phyloP scores from a whole-genome alignment of 2,113 vertebrate genomes.

The Sprattus sprattus region DNA sequence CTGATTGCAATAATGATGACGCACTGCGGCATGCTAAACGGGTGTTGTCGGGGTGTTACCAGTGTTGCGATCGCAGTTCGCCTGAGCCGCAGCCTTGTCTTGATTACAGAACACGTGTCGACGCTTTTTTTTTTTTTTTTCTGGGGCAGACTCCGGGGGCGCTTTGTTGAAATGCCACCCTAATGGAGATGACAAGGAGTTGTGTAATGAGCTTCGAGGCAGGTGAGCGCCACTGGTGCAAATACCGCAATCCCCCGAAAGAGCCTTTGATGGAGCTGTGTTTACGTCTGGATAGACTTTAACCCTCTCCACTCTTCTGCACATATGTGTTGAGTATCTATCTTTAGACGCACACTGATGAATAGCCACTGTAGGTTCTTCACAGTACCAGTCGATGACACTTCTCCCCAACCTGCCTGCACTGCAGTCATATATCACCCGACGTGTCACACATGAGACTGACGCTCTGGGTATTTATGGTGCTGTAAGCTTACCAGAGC shows the following conservation, averaged over 20 bases:
- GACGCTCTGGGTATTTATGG: background rate
- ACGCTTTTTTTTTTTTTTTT: background rate
- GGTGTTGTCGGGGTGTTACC: conserved; percentile 44
- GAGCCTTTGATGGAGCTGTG: background rate
- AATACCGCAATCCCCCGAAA: background rate
- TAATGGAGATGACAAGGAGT: conserved; percentile 32
- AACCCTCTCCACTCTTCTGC: background rate
- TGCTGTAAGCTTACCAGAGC: background rate
- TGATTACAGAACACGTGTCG: conserved; percentile 51
- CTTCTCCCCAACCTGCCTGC: background rate
- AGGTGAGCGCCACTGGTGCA: conserved; percentile 9
- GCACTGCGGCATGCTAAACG: conserved; percentile 43
- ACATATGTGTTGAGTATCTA: background rate
- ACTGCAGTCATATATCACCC: background rate
- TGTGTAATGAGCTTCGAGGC: conserved; percentile 33
- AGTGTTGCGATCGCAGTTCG: conserved; percentile 27
- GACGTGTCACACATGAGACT: background rate
- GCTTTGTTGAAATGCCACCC: conserved; percentile 15
- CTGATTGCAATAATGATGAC: conserved; percentile 47
- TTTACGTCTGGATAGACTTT: background rate
- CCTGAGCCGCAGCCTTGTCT: conserved; percentile 41
- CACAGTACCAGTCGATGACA: background rate
- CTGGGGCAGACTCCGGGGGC: background rate
- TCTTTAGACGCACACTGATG: background rate
- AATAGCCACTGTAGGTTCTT: background rate